Percentiles rank a stretch among this genome's conserved stretches.
Evolutionary conservation across 2,113 vertebrate genomes (phyloP).

Genomic region (Ginglymostoma cirratum): DNA sequence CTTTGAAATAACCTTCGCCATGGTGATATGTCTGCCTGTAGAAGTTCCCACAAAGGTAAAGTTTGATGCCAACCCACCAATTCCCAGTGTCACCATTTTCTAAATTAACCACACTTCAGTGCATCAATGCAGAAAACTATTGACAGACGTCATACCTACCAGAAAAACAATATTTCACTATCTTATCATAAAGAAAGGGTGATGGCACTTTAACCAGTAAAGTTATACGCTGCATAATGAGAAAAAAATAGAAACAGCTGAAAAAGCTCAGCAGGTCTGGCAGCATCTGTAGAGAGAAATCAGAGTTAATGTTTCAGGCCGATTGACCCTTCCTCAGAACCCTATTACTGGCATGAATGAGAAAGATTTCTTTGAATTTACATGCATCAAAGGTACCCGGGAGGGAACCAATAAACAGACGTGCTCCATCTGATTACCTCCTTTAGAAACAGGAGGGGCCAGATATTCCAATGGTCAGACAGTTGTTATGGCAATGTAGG

Average conservation of each 20-base stretch:
- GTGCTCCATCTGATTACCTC: neutral
- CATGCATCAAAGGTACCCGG: neutral
- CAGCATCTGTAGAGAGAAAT: no score
- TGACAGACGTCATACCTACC: neutral
- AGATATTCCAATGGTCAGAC: no score
- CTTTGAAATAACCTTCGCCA: neutral
- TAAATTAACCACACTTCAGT: neutral
- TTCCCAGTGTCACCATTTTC: neutral
- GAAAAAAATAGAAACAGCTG: no score
- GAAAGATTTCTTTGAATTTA: neutral
- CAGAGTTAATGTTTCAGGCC: no score
- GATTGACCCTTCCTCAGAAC: no score
- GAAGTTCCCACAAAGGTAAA: neutral
- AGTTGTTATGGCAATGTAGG: no score
- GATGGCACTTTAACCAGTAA: neutral
- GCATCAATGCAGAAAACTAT: neutral
- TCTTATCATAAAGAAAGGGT: neutral
- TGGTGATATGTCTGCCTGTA: neutral
- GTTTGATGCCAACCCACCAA: no score
- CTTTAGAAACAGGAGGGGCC: neutral
- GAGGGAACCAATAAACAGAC: neutral
- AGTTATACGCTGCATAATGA: no score
- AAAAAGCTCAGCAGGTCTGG: no score
- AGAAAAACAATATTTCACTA: neutral
- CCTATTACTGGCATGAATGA: neutral